phyloP scores from a whole-genome alignment of 2,113 vertebrate species.

The Lanius ludovicianus region DNA sequence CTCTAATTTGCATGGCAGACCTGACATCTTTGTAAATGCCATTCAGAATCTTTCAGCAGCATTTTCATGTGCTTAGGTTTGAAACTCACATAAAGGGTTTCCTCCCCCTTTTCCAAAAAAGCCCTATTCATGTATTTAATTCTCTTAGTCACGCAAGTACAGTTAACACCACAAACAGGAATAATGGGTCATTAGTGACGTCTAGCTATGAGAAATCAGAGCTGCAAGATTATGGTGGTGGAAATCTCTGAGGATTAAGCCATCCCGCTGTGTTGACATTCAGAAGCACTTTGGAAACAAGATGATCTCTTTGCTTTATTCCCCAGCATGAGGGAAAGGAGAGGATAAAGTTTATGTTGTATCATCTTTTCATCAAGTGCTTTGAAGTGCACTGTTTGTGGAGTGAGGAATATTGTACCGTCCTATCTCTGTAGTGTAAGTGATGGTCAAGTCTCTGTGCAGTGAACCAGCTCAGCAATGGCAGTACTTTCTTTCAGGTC shows the following conservation, averaged over 20 bases:
- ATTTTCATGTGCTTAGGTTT: neutral
- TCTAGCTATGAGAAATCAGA: neutral
- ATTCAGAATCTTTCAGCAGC: neutral
- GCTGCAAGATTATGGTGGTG: neutral
- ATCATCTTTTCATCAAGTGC: neutral
- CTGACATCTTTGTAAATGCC: neutral
- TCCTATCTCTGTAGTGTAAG: neutral
- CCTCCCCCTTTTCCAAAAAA: neutral
- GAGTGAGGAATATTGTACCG: neutral
- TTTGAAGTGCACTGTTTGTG: neutral
- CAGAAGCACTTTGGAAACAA: neutral
- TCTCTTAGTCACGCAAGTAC: neutral
- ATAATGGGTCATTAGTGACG: neutral
- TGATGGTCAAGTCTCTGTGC: neutral
- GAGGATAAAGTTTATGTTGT: neutral
- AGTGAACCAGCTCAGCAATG: neutral
- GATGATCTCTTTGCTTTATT: slow-evolving; percentile 23
- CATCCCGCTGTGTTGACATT: neutral
- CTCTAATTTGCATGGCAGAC: neutral
- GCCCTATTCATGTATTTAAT: neutral
- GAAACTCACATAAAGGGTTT: neutral
- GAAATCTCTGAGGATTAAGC: slow-evolving; percentile 19
- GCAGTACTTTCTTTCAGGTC: neutral
- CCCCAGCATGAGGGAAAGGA: neutral
- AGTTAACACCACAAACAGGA: neutral